Conservation (phyloP, 2,797 vertebrate species). For the Sebastes taczanowskii region DNA sequence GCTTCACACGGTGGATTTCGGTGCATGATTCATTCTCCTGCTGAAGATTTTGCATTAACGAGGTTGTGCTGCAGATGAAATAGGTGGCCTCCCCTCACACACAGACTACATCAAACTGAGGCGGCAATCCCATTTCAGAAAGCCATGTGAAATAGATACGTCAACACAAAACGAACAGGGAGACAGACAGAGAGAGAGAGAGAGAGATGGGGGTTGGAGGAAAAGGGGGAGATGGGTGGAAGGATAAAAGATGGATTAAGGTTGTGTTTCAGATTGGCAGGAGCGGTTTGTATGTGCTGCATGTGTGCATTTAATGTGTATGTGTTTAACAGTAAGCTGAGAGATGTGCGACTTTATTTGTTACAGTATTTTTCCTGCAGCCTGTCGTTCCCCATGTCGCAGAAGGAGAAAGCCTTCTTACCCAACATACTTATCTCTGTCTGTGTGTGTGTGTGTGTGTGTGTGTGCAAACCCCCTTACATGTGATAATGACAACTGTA, state of each 20-base stretch:
- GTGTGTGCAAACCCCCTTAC: constrained; percentile 54
- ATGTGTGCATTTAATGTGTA: constrained; percentile 45
- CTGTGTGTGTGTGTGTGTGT: constrained; percentile 14
- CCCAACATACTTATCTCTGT: constrained; percentile 44
- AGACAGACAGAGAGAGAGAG: constrained; percentile 1
- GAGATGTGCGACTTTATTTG: constrained; percentile 63
- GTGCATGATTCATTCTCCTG: constrained; percentile 12
- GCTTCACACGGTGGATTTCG: neutral
- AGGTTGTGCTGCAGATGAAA: constrained; percentile 23
- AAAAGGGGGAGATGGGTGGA: constrained; percentile 51
- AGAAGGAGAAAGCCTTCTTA: constrained; percentile 58
- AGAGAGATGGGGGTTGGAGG: constrained; percentile 18
- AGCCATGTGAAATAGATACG: constrained; percentile 40
- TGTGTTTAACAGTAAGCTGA: constrained; percentile 61
- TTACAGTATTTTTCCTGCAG: constrained; percentile 50
- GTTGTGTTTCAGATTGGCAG: constrained; percentile 68
- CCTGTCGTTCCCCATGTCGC: constrained; percentile 55
- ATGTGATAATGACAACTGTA: constrained; percentile 79
- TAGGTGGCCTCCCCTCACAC: constrained; percentile 15
- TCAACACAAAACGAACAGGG: constrained; percentile 33
- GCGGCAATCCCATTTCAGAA: constrained; percentile 46
- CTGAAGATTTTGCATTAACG: constrained; percentile 24
- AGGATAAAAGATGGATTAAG: constrained; percentile 77
- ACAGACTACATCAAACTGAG: constrained; percentile 7
- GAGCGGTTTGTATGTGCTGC: constrained; percentile 37